Base-by-base conservation (phyloP, 2,888 invertebrate species). In the Adelphocoris suturalis region DNA sequence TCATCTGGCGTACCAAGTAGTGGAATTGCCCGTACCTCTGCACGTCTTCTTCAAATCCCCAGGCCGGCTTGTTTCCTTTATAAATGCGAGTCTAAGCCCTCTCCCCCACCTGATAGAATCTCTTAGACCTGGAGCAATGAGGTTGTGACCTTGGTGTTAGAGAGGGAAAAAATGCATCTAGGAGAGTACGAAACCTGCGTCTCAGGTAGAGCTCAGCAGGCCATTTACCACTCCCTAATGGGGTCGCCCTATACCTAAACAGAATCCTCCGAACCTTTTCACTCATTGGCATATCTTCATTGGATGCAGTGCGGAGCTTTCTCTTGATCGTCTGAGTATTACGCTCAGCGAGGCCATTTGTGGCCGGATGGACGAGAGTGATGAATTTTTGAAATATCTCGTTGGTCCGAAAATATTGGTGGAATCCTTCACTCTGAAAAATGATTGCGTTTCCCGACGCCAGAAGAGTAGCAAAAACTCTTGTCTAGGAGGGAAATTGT, bases 371-470 rank as follows among this genome's bases (percentile, higher is more conserved):
- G n/a, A n/a, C n/a, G n/a, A n/a, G n/a, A n/a, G n/a, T n/a, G n/a
- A n/a, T n/a, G n/a, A n/a, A n/a, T 80, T 19, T 80, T 80, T 13
- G 37, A 19, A 37, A 37, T 80, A 28, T 80, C 28, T 9, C 16
- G 9, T 16, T 80, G 19, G 76, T n/a, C 12, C 19, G 76, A 19
- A 23, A 80, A 46, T 80, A 80, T 12, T 37, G 13, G 80, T 37
- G 80, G 80, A 80, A 80, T 9, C 13, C 37, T 11, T 80, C 80
- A 80, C 80, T 80, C 37, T 80, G 80, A 37, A 80, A 80, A 80
- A 80, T 80, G 9, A 13, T 16, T 14, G 80, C 80, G 19, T 80
- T 80, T 23, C 37, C 80, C 19, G 80, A 80, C 11, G 37, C 80
- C 12, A 80, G 80, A 46, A 28, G 80, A 80, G 80, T 80, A 13